A percentile compares a stretch with the other conserved stretches of the same genome.
Evolutionary conservation across 1,140 invertebrate genomes (phyloP).

Genomic region (Anastrepha obliqua): DNA sequence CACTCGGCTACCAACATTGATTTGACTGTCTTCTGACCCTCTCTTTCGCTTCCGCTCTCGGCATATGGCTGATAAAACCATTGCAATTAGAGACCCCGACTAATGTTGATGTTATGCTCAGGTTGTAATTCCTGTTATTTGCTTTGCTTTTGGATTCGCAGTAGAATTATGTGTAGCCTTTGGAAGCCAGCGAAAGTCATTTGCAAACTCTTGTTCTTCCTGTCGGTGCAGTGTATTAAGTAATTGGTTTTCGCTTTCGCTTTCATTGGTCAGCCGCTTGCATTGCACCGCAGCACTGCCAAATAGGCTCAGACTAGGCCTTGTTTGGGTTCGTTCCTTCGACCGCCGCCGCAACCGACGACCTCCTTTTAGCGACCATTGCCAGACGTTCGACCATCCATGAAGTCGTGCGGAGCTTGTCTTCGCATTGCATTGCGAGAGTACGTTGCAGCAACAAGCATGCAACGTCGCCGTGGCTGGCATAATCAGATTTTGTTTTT

Average conservation of each 20-base stretch:
- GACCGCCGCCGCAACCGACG: background rate
- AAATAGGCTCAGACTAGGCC: background rate
- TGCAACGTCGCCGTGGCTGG: background rate
- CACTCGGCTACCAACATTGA: background rate
- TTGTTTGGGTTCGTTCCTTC: background rate
- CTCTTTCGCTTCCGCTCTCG: background rate
- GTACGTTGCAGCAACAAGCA: background rate
- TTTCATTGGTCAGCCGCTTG: background rate
- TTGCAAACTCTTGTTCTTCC: conserved; percentile 24
- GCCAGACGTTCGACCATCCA: background rate
- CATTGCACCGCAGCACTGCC: background rate
- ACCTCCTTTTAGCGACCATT: background rate
- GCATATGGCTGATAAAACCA: background rate
- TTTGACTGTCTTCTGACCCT: background rate
- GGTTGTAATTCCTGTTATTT: no score
- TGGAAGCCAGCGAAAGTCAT: background rate
- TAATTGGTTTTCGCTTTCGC: conserved; percentile 37
- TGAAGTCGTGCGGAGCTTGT: background rate
- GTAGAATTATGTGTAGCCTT: background rate
- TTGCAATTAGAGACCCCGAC: background rate
- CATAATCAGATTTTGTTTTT: conserved; percentile 34
- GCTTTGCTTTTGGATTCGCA: background rate
- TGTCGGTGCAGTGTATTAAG: background rate
- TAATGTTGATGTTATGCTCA: no score
- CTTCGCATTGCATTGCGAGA: background rate